Conservation (phyloP, 2,888 invertebrate genomes). For the Napeogenes inachia region DNA sequence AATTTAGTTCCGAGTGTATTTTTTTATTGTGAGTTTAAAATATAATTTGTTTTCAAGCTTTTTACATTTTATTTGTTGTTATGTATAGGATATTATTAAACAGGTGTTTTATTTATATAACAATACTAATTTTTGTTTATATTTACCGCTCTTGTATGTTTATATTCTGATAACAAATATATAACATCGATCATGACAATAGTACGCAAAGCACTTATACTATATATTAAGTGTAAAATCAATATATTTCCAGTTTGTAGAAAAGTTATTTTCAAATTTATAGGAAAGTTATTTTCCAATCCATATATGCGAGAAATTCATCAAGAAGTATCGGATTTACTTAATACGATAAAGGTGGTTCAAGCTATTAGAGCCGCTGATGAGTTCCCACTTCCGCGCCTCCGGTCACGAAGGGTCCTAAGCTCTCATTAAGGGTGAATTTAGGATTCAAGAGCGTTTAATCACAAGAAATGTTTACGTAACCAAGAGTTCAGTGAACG, state of each 20-base stretch:
- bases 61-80: no score
- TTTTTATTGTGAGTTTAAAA: conserved; percentile 37
- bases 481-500: conserved; percentile 40
- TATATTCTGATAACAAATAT: no score
- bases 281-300: conserved; percentile 28
- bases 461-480: conserved; percentile 47
- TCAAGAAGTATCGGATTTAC: conserved; percentile 49
- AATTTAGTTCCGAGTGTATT: conserved; percentile 57
- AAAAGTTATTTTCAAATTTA: no score
- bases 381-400: conserved; percentile 60
- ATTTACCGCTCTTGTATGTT: no score
- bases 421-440: conserved; percentile 65
- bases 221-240: no score
- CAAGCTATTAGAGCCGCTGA: conserved; percentile 64
- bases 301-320: conserved; percentile 45
- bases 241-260: no score
- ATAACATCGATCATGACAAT: no score
- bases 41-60: no score
- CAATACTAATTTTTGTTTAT: no score
- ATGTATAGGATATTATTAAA: no score
- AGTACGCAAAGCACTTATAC: no score
- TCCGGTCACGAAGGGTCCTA: conserved; percentile 56
- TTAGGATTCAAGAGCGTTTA: conserved; percentile 56
- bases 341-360: conserved; percentile 50
- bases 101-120: no score